Percentiles rank a stretch among this genome's conserved stretches.
Evolutionary conservation across 2,888 invertebrate genomes (phyloP).

Genomic region (Aspidiotus destructor): DNA sequence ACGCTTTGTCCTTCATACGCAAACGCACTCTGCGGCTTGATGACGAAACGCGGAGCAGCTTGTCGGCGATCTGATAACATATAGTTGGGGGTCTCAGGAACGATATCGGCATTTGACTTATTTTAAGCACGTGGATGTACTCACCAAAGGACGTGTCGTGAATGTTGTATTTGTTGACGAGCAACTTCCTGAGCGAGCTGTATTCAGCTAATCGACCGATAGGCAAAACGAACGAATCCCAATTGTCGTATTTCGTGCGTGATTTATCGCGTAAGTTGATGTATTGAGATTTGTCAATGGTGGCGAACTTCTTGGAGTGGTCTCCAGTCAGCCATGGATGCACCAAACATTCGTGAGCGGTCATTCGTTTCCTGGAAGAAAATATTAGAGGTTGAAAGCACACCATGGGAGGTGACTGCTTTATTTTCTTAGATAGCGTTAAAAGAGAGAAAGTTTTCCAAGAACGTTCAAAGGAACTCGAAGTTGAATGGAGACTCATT

Average conservation of each 20-base stretch:
- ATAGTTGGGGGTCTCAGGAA: background rate
- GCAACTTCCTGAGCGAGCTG: constrained; percentile 86
- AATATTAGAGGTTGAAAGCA: background rate
- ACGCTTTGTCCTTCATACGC: constrained; percentile 96
- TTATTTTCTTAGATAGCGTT: no score
- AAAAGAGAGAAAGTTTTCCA: no score
- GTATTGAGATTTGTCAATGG: constrained; percentile 76
- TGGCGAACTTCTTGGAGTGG: constrained; percentile 54
- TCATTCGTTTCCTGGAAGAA: constrained; percentile 76
- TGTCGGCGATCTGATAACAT: constrained; percentile 72
- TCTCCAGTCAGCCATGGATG: constrained; percentile 93
- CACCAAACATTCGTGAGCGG: constrained; percentile 90
- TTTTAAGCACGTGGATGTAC: background rate
- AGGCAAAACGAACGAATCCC: constrained; percentile 78
- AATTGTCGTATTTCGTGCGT: constrained; percentile 67
- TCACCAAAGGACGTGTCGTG: constrained; percentile 89
- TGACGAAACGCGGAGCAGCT: constrained; percentile 96
- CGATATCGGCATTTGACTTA: no score
- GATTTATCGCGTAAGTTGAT: constrained; percentile 78
- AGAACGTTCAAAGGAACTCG: no score
- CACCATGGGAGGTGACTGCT: no score
- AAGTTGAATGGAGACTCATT: no score
- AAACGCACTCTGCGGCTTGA: constrained; percentile 89
- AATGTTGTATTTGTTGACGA: constrained; percentile 93
- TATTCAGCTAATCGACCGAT: constrained; percentile 96